A percentile compares a stretch with the other conserved stretches of the same genome.
These are phyloP conservation scores for Heteromormyrus szaboi DNA, from an alignment of 2,797 vertebrate species.

Conservation along the genomic window DNA sequence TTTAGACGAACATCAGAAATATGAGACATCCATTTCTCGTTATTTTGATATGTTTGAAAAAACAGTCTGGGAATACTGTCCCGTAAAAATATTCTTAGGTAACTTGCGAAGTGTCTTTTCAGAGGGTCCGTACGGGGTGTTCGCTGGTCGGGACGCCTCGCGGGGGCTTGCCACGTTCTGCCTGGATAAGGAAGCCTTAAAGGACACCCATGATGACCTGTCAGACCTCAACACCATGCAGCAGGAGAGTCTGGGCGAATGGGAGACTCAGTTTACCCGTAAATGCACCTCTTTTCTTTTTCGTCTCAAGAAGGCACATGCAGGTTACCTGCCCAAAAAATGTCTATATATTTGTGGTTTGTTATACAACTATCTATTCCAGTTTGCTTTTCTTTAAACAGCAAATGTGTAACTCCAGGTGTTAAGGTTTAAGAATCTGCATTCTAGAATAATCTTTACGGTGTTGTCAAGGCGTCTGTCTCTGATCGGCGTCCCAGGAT, in stretches of 20 bases:
- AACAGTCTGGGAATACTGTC: background rate
- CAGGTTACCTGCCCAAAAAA: background rate
- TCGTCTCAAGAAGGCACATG: background rate
- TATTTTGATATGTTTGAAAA: background rate
- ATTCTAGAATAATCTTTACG: background rate
- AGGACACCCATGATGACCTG: constrained; percentile 84
- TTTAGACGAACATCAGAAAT: background rate
- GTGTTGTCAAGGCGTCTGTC: background rate
- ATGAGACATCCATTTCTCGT: background rate
- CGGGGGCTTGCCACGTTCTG: constrained; percentile 95
- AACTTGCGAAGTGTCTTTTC: constrained; percentile 28
- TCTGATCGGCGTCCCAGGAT: background rate
- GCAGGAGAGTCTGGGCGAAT: constrained; percentile 85
- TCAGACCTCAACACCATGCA: constrained; percentile 83
- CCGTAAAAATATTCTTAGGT: background rate
- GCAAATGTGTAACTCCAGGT: background rate
- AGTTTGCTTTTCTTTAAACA: background rate
- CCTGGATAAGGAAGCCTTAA: constrained; percentile 88
- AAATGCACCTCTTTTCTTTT: constrained; percentile 45
- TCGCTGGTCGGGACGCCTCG: constrained; percentile 91
- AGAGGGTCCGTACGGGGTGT: constrained; percentile 94
- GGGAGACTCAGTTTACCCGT: constrained; percentile 94
- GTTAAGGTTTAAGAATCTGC: background rate
- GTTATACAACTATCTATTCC: background rate
- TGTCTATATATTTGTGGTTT: background rate